phyloP scores from a whole-genome alignment of 1,140 invertebrate genomes.

The Chrysopa pallens region DNA sequence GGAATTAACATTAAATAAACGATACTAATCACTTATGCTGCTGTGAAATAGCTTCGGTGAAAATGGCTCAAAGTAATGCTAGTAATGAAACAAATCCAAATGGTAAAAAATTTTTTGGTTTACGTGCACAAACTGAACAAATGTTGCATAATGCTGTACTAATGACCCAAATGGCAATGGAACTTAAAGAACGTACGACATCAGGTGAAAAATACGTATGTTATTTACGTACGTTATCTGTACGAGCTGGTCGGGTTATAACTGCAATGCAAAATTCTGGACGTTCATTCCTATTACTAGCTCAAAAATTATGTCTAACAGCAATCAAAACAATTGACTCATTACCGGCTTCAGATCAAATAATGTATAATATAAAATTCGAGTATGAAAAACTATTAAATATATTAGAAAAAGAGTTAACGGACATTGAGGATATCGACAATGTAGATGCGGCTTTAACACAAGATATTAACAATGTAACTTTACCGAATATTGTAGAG shows the following conservation, averaged over 20 bases:
- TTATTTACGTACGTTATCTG: constrained; percentile 14
- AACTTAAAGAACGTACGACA: constrained; percentile 15
- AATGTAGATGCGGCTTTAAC: constrained; percentile 1
- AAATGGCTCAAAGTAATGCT: no score
- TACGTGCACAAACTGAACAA: constrained; percentile 8
- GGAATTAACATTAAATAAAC: no score
- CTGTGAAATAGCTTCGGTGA: no score
- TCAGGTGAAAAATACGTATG: constrained; percentile 19
- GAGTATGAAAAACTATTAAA: constrained; percentile 5
- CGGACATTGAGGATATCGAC: constrained; percentile 2
- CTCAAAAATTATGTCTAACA: constrained; percentile 11
- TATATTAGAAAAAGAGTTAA: not conserved
- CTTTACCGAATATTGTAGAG: constrained; percentile 8
- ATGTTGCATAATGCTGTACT: constrained; percentile 18
- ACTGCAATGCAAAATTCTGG: constrained; percentile 11
- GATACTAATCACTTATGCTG: no score
- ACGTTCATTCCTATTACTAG: constrained; percentile 14
- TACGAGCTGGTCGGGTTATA: constrained; percentile 13
- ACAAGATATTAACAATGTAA: not conserved
- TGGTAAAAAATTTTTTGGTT: not conserved
- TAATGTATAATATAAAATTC: not conserved
- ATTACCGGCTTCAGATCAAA: not conserved
- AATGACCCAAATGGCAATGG: constrained; percentile 20
- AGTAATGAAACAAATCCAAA: no score
- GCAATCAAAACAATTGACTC: constrained; percentile 2